These are phyloP conservation scores for Colletes latitarsis DNA, from an alignment of 1,140 invertebrate genomes.

Conservation along the genomic window DNA sequence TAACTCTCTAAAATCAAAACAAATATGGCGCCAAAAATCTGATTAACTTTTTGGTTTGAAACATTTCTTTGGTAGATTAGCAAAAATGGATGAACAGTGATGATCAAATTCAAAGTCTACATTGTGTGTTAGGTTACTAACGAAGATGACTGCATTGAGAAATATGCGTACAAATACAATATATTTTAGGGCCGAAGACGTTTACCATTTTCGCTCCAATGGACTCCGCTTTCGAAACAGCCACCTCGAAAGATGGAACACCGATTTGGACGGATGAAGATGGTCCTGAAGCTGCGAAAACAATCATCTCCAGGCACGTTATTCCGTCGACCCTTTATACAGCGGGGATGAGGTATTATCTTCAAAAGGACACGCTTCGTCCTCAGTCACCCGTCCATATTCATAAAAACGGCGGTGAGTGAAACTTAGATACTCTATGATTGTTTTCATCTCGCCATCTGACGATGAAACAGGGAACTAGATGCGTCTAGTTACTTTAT, in stretches of 20 bases:
- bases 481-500: no score
- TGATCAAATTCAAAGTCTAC: no score
- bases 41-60: no score
- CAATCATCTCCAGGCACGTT: conserved; percentile 90
- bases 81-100: no score
- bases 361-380: conserved; percentile 88
- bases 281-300: conserved; percentile 84
- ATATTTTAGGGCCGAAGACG: conserved; percentile 85
- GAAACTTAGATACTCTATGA: neutral
- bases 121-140: neutral
- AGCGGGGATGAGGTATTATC: conserved; percentile 92
- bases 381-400: conserved; percentile 84
- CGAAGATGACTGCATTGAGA: neutral
- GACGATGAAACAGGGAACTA: no score
- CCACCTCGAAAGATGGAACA: conserved; percentile 68
- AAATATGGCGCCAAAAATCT: no score
- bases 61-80: no score
- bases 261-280: conserved; percentile 82
- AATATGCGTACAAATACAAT: neutral
- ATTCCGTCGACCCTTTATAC: conserved; percentile 89
- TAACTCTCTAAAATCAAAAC: no score
- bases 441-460: no score
- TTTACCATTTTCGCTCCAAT: conserved; percentile 93
- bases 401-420: conserved; percentile 89
- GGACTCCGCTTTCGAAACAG: conserved; percentile 87